Base-by-base conservation (phyloP, 2,888 invertebrate species). In the Himalopsyche japonica region DNA sequence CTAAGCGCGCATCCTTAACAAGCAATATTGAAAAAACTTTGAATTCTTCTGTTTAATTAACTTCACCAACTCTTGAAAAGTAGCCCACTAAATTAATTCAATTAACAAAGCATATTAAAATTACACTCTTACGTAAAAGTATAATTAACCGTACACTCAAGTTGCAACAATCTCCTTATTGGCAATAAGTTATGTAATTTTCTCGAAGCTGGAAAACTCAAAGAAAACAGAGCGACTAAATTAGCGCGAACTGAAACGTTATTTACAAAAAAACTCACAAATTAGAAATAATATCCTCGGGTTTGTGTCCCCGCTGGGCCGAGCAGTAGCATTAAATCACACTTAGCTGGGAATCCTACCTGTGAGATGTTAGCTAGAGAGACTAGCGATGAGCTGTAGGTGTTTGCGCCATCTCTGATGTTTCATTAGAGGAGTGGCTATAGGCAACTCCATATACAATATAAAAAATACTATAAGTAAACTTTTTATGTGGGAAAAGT, bases 231-330 rank as follows among this genome's bases (percentile, higher is more conserved):
- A 79, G 48, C 79, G 24, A 64, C 48, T 34, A 82, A 84, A 81
- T 82, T 79, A 82, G 79, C 81, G 76, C 3, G 79, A 48, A 82
- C 47, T 77, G 82, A 80, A 83, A 79, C 81, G 83, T 84, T 78
- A 83, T 83, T 84, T 86, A 81, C 76, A 84, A 80, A 80, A 82
- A 83, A 82, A 84, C 77, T 82, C 76, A 79, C 81, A 86, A 86
- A 86, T 86, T 86, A 86, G 85, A 84, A 86, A 86, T 86, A 84
- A 86, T 86, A 83, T 80, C 82, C 81, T 47, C 49, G n/a, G 79
- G 80, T 43, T 78, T 37, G 78, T 20, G 86, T 86, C 82, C 83
- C 81, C 82, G 81, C 77, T 80, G 84, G 37, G 83, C 48, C 24
- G 34, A 80, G 82, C 78, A 82, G 48, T 82, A 48, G 78, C 84